phyloP scores from a whole-genome alignment of 2,113 vertebrate species.

The Hippocampus mohnikei region DNA sequence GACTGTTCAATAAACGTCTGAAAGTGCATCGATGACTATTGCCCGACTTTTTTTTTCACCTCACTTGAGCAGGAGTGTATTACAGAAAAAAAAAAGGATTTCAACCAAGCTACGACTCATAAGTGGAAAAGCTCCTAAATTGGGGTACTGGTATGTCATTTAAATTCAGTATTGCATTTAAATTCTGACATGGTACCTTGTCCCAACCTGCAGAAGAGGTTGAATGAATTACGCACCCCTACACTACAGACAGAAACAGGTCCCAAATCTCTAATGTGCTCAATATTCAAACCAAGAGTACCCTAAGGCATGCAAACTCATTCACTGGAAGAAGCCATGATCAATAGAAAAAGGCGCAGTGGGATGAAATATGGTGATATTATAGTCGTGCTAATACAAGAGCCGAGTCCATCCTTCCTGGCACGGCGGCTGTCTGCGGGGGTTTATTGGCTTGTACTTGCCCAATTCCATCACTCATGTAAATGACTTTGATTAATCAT shows the following conservation, averaged over 20 bases:
- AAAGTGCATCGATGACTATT: background rate
- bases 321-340: conserved; percentile 38
- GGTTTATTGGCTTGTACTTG: conserved; percentile 54
- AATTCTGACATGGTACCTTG: background rate
- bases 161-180: background rate
- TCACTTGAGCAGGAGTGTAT: background rate
- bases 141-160: background rate
- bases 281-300: conserved; percentile 20
- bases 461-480: conserved; percentile 57
- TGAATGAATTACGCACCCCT: background rate
- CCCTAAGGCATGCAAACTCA: conserved; percentile 8
- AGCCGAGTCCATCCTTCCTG: conserved; percentile 34
- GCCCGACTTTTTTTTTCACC: background rate
- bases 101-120: background rate
- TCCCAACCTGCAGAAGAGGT: background rate
- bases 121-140: background rate
- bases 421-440: conserved; percentile 33
- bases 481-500: conserved; percentile 68
- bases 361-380: conserved; percentile 32
- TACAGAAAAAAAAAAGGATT: background rate
- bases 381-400: conserved; percentile 17
- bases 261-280: background rate
- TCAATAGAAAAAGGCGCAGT: conserved; percentile 42
- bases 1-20: background rate
- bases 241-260: too few relatives aligned